Percentiles rank a stretch among this genome's conserved stretches.
phyloP scores from a whole-genome alignment of 2,797 vertebrate species.

The Dallia pectoralis region DNA sequence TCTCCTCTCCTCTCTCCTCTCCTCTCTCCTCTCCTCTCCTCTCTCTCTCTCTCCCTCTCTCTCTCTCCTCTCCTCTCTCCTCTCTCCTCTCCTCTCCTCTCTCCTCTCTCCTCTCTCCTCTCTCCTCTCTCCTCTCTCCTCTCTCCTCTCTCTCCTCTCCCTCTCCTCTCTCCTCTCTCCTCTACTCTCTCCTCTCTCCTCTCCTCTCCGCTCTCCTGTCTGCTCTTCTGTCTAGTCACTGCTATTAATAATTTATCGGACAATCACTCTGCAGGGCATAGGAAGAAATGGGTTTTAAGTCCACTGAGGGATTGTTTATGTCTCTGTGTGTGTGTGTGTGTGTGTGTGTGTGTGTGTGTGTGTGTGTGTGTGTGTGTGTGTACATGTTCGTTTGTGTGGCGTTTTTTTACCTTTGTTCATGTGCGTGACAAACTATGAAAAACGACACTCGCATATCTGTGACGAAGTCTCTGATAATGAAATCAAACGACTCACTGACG shows the following conservation, averaged over 20 bases:
- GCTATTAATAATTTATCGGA: constrained; percentile 64
- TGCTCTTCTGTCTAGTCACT: constrained; percentile 31
- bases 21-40: no score
- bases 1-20: no score
- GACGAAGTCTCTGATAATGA: not conserved
- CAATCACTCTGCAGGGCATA: constrained; percentile 45
- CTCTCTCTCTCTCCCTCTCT: no score
- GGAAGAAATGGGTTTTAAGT: constrained; percentile 41
- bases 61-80: no score
- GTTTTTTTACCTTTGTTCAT: not conserved
- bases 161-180: no score
- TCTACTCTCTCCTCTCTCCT: no score
- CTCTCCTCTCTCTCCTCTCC: no score
- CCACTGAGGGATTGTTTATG: constrained; percentile 39
- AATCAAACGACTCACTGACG: no score
- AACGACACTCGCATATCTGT: not conserved
- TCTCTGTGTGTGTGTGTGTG: constrained; percentile 1
- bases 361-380: not conserved
- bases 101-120: no score
- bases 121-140: no score
- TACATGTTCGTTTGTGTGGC: not conserved
- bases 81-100: no score
- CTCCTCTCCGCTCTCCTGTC: not conserved
- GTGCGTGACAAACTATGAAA: constrained; percentile 4
- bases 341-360: constrained; percentile 17